Conservation (phyloP, 2,888 invertebrate genomes). For the Leucania comma region DNA sequence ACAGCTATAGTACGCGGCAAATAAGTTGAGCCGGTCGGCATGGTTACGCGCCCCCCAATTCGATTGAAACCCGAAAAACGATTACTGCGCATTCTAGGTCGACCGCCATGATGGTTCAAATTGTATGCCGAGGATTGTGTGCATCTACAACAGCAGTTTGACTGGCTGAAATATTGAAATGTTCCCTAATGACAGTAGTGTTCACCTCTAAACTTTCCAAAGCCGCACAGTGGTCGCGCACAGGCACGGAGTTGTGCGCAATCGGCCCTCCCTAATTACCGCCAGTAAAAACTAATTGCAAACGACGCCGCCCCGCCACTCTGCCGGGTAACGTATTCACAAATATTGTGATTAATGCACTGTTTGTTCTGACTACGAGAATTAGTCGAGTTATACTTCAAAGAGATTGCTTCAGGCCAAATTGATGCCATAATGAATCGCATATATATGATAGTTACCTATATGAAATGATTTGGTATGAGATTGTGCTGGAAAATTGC, state of each 20-base stretch:
- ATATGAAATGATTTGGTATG: background rate
- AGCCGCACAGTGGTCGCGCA: slow-evolving; percentile 59
- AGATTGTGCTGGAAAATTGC: background rate
- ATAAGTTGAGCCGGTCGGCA: no score
- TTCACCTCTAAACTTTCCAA: slow-evolving; percentile 68
- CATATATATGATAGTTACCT: no score
- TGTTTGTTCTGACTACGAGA: slow-evolving; percentile 55
- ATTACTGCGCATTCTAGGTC: no score
- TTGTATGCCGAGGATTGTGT: no score
- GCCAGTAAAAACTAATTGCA: slow-evolving; percentile 88
- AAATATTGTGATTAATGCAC: slow-evolving; percentile 71
- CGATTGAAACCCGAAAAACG: no score
- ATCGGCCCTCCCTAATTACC: slow-evolving; percentile 86
- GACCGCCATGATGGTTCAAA: no score
- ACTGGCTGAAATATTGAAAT: background rate
- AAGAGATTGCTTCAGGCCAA: slow-evolving; percentile 28
- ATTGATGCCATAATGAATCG: slow-evolving; percentile 38
- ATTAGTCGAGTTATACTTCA: slow-evolving; percentile 50
- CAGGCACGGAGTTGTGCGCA: slow-evolving; percentile 78
- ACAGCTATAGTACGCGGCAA: no score
- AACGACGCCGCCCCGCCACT: slow-evolving; percentile 70
- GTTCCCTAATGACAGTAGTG: slow-evolving; percentile 6
- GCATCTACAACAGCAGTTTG: background rate
- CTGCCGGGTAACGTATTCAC: slow-evolving; percentile 57
- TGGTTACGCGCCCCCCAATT: no score